A percentile compares a stretch with the other conserved stretches of the same genome.
Conservation (phyloP, 2,888 invertebrate genomes). For the Stenotaenia linearis region DNA sequence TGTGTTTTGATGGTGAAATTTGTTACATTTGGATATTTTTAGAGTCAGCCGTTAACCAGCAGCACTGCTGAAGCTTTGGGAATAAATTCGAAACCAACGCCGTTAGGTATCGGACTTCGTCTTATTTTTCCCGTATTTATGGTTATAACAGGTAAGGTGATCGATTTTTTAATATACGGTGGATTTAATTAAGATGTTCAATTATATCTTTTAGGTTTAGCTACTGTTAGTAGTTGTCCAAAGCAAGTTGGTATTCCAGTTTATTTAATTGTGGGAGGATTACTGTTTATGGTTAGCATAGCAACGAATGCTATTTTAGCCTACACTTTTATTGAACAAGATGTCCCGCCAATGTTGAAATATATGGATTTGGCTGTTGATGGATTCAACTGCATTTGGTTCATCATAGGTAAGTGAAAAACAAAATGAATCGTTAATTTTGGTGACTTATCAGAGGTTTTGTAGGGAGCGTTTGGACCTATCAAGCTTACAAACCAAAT, state of each 20-base stretch:
- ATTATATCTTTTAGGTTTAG: background rate
- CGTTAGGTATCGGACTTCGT: background rate
- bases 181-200: background rate
- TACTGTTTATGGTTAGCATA: background rate
- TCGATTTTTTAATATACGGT: background rate
- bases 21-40: background rate
- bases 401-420: background rate
- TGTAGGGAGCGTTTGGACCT: background rate
- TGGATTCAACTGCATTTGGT: background rate
- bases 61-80: background rate
- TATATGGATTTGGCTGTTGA: background rate
- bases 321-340: background rate
- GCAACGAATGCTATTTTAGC: background rate
- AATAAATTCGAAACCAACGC: background rate
- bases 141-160: background rate
- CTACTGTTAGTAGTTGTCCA: background rate
- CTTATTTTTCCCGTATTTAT: background rate
- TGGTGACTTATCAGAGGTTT: too few species aligned
- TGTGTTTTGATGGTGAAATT: background rate
- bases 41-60: background rate
- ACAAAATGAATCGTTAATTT: background rate
- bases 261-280: background rate
- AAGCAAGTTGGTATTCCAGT: background rate
- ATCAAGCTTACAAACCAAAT: background rate
- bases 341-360: background rate